Percentiles rank a stretch among this genome's conserved stretches.
Conservation (phyloP, 2,797 vertebrate species). For the Gouania willdenowi region DNA sequence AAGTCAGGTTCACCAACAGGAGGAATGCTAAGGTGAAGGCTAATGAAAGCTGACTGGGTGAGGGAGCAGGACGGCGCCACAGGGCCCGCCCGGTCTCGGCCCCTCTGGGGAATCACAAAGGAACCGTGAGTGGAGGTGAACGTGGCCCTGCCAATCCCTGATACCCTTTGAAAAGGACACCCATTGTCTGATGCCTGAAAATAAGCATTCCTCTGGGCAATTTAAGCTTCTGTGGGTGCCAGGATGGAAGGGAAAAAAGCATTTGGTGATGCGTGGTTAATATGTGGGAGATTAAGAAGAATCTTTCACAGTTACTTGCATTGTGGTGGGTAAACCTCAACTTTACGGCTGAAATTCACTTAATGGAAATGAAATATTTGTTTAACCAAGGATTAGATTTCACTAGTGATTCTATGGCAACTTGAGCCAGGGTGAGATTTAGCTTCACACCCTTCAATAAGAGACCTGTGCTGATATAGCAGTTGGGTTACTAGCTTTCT, state of each 20-base stretch:
- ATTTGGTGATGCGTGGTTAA: conserved; percentile 32
- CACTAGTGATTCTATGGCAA: too few species aligned
- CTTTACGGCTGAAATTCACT: too few species aligned
- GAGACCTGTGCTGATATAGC: too few species aligned
- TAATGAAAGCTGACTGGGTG: conserved; percentile 68
- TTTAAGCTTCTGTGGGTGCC: conserved; percentile 29
- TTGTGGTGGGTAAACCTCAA: conserved; percentile 3
- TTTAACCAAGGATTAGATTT: too few species aligned
- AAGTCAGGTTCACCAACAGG: conserved; percentile 14
- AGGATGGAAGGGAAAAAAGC: conserved; percentile 9
- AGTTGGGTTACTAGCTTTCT: too few species aligned
- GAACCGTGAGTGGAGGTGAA: conserved; percentile 53
- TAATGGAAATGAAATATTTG: too few species aligned
- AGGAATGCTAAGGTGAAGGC: conserved; percentile 42
- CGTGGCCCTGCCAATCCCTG: conserved; percentile 58
- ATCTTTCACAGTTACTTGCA: conserved; percentile 19
- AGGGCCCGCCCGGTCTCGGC: conserved; percentile 46
- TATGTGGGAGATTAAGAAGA: conserved; percentile 15
- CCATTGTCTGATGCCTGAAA: conserved; percentile 62
- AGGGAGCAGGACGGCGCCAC: conserved; percentile 56
- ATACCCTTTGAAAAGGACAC: conserved; percentile 67
- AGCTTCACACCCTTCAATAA: too few species aligned
- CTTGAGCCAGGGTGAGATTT: too few species aligned
- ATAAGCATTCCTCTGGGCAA: conserved; percentile 56
- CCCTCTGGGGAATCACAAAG: conserved; percentile 58